These are phyloP conservation scores for Platycheirus rosarum DNA, from an alignment of 2,888 invertebrate species.

Conservation along the genomic window DNA sequence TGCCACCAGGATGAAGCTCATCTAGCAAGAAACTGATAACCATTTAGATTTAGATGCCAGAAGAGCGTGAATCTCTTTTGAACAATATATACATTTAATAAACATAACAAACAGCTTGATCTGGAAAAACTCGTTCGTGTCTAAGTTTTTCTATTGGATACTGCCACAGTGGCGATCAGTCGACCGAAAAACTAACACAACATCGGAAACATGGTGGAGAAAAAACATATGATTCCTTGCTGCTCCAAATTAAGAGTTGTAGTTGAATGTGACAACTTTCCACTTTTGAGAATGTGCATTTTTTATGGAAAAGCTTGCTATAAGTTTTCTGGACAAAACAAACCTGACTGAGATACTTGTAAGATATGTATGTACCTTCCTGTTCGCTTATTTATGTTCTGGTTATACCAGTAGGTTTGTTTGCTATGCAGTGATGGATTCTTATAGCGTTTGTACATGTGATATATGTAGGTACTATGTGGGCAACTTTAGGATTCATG, in stretches of 20 bases:
- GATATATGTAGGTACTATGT: no score
- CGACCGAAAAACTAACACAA: constrained; percentile 13
- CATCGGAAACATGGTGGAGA: constrained; percentile 23
- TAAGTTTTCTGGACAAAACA: constrained; percentile 1
- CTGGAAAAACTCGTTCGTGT: constrained; percentile 66
- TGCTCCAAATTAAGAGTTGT: constrained; percentile 56
- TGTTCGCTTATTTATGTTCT: constrained; percentile 19
- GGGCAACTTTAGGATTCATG: no score
- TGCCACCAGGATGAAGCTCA: constrained; percentile 73
- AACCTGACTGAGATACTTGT: constrained; percentile 54
- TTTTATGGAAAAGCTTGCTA: constrained; percentile 40
- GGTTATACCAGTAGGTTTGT: constrained; percentile 33
- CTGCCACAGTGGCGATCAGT: not conserved
- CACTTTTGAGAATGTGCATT: constrained; percentile 25
- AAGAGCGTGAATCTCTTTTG: constrained; percentile 17
- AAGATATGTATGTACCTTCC: constrained; percentile 32
- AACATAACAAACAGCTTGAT: constrained; percentile 24
- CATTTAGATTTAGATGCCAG: constrained; percentile 50
- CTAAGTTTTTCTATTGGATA: constrained; percentile 31
- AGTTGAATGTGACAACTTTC: constrained; percentile 60
- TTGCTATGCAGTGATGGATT: constrained; percentile 1
- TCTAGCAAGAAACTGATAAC: constrained; percentile 78
- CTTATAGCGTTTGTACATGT: not conserved
- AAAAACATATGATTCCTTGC: constrained; percentile 37
- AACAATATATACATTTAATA: not conserved